These are phyloP conservation scores for Drosophila kepulauana DNA, from an alignment of 1,140 invertebrate genomes.

Conservation along the genomic window DNA sequence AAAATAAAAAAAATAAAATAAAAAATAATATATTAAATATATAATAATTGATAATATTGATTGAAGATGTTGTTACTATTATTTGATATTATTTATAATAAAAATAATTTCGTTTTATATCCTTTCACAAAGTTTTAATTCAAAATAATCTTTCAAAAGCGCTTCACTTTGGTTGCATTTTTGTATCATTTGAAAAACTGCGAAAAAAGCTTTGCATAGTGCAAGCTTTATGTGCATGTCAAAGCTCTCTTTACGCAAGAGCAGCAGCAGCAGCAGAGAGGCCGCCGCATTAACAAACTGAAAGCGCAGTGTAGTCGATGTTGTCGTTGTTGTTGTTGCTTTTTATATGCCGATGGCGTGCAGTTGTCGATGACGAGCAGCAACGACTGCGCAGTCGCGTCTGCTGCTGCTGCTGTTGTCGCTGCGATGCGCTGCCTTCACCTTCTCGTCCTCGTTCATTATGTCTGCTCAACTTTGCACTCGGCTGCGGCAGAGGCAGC, in stretches of 20 bases:
- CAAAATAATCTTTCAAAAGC: no score
- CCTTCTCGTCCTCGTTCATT: constrained; percentile 47
- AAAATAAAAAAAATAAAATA: no score
- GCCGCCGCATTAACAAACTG: constrained; percentile 25
- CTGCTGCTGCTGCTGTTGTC: constrained; percentile 15
- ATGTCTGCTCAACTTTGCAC: constrained; percentile 78
- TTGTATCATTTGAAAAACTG: neutral
- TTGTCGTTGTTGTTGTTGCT: constrained; percentile 30
- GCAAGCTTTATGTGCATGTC: neutral
- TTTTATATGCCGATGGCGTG: constrained; percentile 78
- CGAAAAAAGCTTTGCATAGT: neutral
- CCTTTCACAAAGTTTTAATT: no score
- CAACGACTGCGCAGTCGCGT: constrained; percentile 59
- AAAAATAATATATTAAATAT: no score
- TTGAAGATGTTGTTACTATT: no score
- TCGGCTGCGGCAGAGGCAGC: constrained; percentile 50
- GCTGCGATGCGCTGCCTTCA: constrained; percentile 1
- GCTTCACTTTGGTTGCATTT: neutral
- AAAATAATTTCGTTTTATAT: no score
- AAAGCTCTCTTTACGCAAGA: constrained; percentile 30
- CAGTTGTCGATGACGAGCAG: constrained; percentile 56
- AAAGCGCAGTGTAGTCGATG: constrained; percentile 31
- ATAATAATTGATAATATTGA: no score
- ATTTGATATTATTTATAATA: no score
- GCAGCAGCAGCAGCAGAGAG: constrained; percentile 11